Conservation (phyloP, 2,113 vertebrate genomes). For the Madoqua kirkii region DNA sequence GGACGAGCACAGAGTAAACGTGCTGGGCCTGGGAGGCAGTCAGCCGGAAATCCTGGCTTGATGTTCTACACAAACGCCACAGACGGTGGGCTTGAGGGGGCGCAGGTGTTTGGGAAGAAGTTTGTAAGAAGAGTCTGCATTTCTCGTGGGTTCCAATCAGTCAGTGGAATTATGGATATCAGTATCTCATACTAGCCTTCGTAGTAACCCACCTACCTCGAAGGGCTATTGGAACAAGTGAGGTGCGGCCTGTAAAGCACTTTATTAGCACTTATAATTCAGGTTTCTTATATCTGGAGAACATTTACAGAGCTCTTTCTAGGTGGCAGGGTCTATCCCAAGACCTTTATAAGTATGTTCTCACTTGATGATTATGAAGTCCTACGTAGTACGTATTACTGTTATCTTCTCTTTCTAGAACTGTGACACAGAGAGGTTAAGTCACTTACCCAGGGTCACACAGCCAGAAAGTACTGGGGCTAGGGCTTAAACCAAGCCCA, state of each 20-base stretch:
- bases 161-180: background rate
- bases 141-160: background rate
- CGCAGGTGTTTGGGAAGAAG: background rate
- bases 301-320: background rate
- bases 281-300: background rate
- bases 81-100: background rate
- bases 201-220: background rate
- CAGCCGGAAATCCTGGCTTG: no score
- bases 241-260: background rate
- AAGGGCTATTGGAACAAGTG: background rate
- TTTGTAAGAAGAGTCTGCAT: background rate
- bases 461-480: background rate
- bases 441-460: background rate
- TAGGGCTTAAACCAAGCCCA: background rate
- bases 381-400: no score
- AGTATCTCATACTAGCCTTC: background rate
- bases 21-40: background rate
- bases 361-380: background rate
- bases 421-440: background rate
- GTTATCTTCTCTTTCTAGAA: no score
- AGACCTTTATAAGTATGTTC: background rate
- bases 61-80: background rate
- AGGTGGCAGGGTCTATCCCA: background rate
- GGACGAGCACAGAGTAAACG: rapidly evolving
- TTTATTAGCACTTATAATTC: background rate